phyloP scores from a whole-genome alignment of 2,113 vertebrate species.

The Hippoglossus stenolepis region DNA sequence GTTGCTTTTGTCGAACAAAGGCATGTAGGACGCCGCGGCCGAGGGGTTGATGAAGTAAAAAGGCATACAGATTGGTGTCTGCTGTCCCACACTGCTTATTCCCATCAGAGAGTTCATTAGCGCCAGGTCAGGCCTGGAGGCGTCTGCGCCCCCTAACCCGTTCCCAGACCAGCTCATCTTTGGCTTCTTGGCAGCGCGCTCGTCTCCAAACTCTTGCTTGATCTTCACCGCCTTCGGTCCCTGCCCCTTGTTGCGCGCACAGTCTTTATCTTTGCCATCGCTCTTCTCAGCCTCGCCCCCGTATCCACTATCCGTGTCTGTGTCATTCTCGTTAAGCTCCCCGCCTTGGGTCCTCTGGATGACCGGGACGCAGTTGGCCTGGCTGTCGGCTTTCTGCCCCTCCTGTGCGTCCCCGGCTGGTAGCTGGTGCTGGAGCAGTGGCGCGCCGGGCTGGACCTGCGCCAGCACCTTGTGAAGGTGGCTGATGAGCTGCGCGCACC shows the following conservation, averaged over 20 bases:
- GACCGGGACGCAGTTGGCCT: conserved; percentile 94
- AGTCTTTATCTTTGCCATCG: conserved; percentile 79
- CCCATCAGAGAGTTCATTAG: conserved; percentile 91
- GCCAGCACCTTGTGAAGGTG: conserved; percentile 91
- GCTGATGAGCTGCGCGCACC: conserved; percentile 90
- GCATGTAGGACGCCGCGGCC: conserved; percentile 90
- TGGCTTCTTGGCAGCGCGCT: conserved; percentile 83
- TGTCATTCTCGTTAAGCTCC: conserved; percentile 92
- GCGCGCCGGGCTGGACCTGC: conserved; percentile 85
- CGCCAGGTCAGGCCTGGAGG: conserved; percentile 81
- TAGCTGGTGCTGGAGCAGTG: conserved; percentile 82
- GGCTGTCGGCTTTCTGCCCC: conserved; percentile 83
- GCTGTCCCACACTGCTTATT: conserved; percentile 87
- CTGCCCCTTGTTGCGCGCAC: conserved; percentile 63
- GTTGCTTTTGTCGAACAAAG: conserved; percentile 89
- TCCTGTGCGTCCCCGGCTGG: conserved; percentile 74
- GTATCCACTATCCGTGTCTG: conserved; percentile 97
- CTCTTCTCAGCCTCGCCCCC: conserved; percentile 90
- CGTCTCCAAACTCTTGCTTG: conserved; percentile 91
- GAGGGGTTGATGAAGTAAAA: conserved; percentile 93
- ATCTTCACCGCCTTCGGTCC: conserved; percentile 79
- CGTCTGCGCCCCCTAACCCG: conserved; percentile 62
- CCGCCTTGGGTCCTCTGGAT: conserved; percentile 93
- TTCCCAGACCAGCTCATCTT: conserved; percentile 81
- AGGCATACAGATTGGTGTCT: conserved; percentile 91